A percentile compares a stretch with the other conserved stretches of the same genome.
phyloP scores from a whole-genome alignment of 2,888 invertebrate species.

The Pharmacophagus antenor region DNA sequence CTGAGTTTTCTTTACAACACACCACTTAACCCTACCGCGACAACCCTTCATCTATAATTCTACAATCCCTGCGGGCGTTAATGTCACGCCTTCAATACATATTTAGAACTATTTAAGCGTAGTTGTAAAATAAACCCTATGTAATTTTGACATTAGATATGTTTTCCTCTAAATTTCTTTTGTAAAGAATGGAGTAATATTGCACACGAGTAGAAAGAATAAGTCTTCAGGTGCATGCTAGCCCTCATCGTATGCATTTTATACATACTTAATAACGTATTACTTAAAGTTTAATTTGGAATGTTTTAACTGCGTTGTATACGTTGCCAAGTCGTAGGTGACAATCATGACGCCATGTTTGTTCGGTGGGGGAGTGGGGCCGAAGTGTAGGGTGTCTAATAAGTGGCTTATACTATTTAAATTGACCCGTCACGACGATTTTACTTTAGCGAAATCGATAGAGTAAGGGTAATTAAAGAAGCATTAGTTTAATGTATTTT shows the following conservation, averaged over 20 bases:
- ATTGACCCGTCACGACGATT: conserved; percentile 69
- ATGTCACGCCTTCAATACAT: conserved; percentile 75
- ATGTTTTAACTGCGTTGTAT: conserved; percentile 31
- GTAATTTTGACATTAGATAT: fast-evolving
- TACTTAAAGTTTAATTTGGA: conserved; percentile 37
- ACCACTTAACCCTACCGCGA: conserved; percentile 67
- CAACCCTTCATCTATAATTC: conserved; percentile 75
- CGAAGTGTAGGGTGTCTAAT: conserved; percentile 63
- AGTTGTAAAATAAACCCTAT: conserved; percentile 40
- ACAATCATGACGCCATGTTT: conserved; percentile 78
- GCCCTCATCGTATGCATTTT: conserved; percentile 30
- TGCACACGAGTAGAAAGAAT: conserved; percentile 67
- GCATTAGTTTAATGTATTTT: conserved; percentile 12
- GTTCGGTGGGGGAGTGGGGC: conserved; percentile 64
- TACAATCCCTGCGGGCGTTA: conserved; percentile 70
- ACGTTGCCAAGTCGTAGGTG: conserved; percentile 63
- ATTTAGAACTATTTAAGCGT: conserved; percentile 48
- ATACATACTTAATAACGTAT: conserved; percentile 39
- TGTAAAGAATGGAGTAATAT: conserved; percentile 60
- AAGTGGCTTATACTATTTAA: conserved; percentile 74
- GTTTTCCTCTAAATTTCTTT: conserved; percentile 32
- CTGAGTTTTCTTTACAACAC: conserved; percentile 56
- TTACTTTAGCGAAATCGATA: conserved; percentile 55
- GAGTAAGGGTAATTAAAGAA: conserved; percentile 59
- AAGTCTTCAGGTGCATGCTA: conserved; percentile 61